Evolutionary conservation across 2,113 vertebrate species (phyloP).

Genomic region (Grus americana): DNA sequence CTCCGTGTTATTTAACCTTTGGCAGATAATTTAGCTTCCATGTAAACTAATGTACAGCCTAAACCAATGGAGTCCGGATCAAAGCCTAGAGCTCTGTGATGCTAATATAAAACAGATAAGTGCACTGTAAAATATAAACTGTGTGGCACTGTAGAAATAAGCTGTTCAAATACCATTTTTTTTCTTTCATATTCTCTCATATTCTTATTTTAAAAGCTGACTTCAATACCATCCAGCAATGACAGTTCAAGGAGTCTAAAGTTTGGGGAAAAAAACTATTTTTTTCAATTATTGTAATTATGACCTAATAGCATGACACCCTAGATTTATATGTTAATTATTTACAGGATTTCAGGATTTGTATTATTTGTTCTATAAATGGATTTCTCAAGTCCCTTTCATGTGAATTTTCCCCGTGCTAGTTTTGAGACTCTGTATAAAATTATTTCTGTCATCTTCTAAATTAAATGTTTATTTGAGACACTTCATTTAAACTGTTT

Average conservation of each 20-base stretch:
- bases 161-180: background rate
- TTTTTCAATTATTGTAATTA: slow-evolving; percentile 15
- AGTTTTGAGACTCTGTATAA: background rate
- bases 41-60: background rate
- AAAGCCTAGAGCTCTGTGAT: background rate
- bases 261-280: background rate
- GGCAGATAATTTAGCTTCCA: background rate
- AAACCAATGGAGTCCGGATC: background rate
- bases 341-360: background rate
- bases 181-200: background rate
- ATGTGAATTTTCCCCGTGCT: slow-evolving; percentile 36
- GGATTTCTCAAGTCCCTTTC: slow-evolving; percentile 12
- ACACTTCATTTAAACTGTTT: slow-evolving; percentile 61
- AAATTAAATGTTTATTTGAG: slow-evolving; percentile 69
- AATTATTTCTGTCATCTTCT: background rate
- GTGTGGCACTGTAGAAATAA: background rate
- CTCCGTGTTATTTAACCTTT: background rate
- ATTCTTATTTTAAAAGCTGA: background rate
- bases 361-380: slow-evolving; percentile 35
- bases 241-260: background rate
- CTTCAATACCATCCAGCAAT: background rate
- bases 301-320: background rate
- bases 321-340: background rate
- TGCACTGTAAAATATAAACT: background rate
- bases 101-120: background rate